Base-by-base conservation (phyloP, 1,140 invertebrate genomes). In the Polypedilum pembai region DNA sequence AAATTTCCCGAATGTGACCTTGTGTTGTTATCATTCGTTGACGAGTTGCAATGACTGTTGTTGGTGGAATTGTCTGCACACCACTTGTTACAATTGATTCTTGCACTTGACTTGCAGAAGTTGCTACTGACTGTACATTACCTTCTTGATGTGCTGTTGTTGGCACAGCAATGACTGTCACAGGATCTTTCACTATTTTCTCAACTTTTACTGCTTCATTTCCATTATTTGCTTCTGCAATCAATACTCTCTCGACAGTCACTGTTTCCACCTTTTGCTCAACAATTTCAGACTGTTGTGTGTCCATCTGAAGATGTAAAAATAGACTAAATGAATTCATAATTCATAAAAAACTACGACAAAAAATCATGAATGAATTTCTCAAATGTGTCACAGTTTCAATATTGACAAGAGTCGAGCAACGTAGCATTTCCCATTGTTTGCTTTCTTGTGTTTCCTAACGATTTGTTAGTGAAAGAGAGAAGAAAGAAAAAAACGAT, bases 131-230 rank as follows among this genome's bases (percentile, higher is more conserved):
- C n/a, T n/a, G n/a, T n/a, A n/a, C n/a, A n/a, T n/a, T n/a, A n/a
- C n/a, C n/a, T n/a, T n/a, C n/a, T n/a, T 3, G 75, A 15, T 73
- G 74, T 75, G 74, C 10, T 75, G 76, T 41, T 75, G 74, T 17
- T 75, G 76, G 24, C 12, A 33, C 17, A 21, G 73, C 72, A 40
- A 73, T 75, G 41, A 75, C 74, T 66, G 66, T 73, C n/a, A 73
- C 41, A 21, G 73, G 75, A 15, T 78, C 76, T 65, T 81, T 79
- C 63, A 78, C 75, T 1, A 74, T 56, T n/a, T 41, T 56, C n/a
- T 56, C 40, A 21, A 40, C 63, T 21, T 17, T 75, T 76, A 45
- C 78, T 76, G 45, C 45, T 15, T 56, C 45, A 15, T 56, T 56
- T 56, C 45, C 24, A 33, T 33, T 33, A 33, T 33, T 33, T 33